Evolutionary conservation across 1,140 invertebrate species (phyloP), one percentile per base, ranked within the genome.

Genomic region (Hyles vespertilio): DNA sequence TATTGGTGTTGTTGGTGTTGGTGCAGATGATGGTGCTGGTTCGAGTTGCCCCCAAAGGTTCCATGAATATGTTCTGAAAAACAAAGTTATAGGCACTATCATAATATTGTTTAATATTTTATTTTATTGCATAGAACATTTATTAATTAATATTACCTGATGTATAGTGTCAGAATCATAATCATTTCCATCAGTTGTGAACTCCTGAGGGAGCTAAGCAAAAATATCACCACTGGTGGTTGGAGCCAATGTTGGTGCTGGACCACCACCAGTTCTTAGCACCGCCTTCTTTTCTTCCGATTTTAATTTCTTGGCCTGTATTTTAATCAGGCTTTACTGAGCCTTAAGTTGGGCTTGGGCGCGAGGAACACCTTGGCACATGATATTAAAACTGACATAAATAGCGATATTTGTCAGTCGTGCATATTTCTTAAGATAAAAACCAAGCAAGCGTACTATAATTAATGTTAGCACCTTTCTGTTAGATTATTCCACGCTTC

Each of bases 341-440:
- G 49, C 49, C 32, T 51, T 51, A 5, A 51, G 49, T 10, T 51
- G 49, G 7, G 6, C 12, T 33, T 3, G 11, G 3, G 49, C 3
- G 5, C 49, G 49, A 32, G 49, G 49, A 6, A 22, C 2, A 32
- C 49, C 49, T 33, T 51, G 22, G 10, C 49, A 51, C 32, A 33
- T 32, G 0, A 22, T 12, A 51, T 51, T 51, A 32, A 51, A 51
- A 32, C 22, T 51, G 49, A 51, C 33, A 51, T 51, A 51, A 51
- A 33, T 32, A 51, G 32, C 32, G 12, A 51, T 10, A n/a, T 48
- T 48, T 48, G 12, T 48, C 11, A 10, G 0, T 8, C n/a, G n/a
- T 48, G 46, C 12, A 10, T 48, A 48, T n/a, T 48, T 7, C n/a
- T 48, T 48, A 5, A 48, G 2, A 48, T 48, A n/a, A 48, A 48